A percentile compares a stretch with the other conserved stretches of the same genome.
These are phyloP conservation scores for Pelvicachromis taeniatus DNA, from an alignment of 2,113 vertebrate species.

Conservation along the genomic window DNA sequence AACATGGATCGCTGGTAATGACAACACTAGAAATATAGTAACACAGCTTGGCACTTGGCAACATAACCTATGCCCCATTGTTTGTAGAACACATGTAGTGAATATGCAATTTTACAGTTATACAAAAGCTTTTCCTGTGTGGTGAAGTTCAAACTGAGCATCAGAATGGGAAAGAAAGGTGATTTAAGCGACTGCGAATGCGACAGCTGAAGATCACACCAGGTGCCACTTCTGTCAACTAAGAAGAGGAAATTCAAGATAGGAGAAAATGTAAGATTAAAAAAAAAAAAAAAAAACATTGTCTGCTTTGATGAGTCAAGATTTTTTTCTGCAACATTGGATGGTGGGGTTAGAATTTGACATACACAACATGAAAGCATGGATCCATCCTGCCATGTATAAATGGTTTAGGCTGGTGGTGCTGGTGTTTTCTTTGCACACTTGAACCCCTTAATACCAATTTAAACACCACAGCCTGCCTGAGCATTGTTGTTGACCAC, in stretches of 20 bases:
- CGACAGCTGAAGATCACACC: neutral
- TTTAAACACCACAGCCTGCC: neutral
- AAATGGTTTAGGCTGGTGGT: neutral
- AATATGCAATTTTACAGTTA: neutral
- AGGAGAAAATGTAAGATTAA: too few relatives aligned
- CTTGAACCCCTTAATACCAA: neutral
- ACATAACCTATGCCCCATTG: neutral
- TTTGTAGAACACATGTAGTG: neutral
- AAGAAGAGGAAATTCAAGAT: neutral
- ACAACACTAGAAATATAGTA: neutral
- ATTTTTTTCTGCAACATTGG: neutral
- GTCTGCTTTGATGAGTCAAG: neutral
- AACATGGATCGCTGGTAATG: neutral
- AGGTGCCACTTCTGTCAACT: neutral
- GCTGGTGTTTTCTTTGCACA: neutral
- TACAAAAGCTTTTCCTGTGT: neutral
- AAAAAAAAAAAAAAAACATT: neutral
- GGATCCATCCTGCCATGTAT: neutral
- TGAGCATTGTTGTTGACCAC: neutral
- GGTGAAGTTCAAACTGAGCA: neutral
- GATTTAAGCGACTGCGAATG: neutral
- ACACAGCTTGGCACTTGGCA: neutral
- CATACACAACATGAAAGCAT: neutral
- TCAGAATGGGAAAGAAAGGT: neutral
- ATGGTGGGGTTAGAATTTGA: neutral